phyloP scores from a whole-genome alignment of 2,797 vertebrate genomes.

The Ispidina picta region DNA sequence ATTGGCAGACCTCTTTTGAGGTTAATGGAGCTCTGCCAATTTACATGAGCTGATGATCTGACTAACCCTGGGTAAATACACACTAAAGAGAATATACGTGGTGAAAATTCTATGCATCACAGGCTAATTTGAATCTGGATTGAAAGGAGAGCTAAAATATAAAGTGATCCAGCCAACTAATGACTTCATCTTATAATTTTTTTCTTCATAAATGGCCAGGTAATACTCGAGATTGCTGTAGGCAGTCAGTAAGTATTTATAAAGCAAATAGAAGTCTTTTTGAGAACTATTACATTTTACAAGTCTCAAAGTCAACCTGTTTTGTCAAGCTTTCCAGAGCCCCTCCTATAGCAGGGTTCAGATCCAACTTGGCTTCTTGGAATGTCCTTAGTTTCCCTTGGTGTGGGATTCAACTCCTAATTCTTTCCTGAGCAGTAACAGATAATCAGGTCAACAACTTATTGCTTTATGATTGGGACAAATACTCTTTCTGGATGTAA shows the following conservation, averaged over 20 bases:
- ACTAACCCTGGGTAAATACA: constrained; percentile 13
- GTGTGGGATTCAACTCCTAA: neutral
- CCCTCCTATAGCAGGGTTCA: neutral
- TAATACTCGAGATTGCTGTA: constrained; percentile 20
- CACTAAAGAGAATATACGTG: neutral
- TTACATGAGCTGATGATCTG: constrained; percentile 28
- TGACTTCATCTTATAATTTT: constrained; percentile 10
- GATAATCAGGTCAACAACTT: neutral
- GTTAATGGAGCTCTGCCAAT: constrained; percentile 51
- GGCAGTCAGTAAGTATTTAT: constrained; percentile 9
- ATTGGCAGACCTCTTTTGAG: constrained; percentile 30
- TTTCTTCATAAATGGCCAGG: constrained; percentile 21
- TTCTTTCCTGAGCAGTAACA: neutral
- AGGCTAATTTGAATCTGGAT: constrained; percentile 18
- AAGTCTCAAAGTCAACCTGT: constrained; percentile 24
- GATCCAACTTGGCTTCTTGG: neutral
- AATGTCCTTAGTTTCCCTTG: constrained; percentile 1
- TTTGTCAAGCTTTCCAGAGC: constrained; percentile 22
- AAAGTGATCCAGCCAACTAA: constrained; percentile 22
- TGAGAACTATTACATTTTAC: constrained; percentile 18
- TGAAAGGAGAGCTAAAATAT: constrained; percentile 8
- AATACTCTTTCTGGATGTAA: neutral
- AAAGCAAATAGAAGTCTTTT: constrained; percentile 38
- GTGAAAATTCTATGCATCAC: constrained; percentile 38
- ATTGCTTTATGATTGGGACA: neutral